A percentile compares a stretch with the other conserved stretches of the same genome.
These are phyloP conservation scores for Microcebus tavaratra DNA, from an alignment of 2,113 vertebrate species.

Conservation along the genomic window DNA sequence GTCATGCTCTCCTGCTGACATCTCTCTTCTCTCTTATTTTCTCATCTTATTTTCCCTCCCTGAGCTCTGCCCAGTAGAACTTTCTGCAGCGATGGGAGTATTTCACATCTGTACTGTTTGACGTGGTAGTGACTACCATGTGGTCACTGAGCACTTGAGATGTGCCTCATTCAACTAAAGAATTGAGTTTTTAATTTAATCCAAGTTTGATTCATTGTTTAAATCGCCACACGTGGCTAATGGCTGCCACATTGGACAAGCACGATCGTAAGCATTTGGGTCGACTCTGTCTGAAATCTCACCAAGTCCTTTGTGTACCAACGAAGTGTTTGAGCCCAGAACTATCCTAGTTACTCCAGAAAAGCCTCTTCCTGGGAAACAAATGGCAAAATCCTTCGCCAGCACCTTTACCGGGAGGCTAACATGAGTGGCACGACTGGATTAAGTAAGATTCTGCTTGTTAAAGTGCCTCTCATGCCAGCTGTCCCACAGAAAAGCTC, in stretches of 20 bases:
- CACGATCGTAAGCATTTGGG: neutral
- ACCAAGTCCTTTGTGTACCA: neutral
- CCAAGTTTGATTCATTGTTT: neutral
- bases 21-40: neutral
- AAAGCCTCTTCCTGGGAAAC: neutral
- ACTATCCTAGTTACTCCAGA: neutral
- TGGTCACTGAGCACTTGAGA: neutral
- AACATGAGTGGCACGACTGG: neutral
- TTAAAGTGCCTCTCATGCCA: neutral
- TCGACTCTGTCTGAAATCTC: neutral
- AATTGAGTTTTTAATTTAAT: neutral
- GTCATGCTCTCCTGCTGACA: neutral
- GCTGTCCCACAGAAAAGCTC: neutral
- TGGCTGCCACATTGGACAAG: fast-evolving
- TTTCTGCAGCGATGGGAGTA: neutral
- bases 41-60: neutral
- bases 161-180: neutral
- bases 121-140: neutral
- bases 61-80: neutral
- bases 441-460: neutral
- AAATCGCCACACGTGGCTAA: neutral
- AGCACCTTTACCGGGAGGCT: neutral
- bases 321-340: neutral
- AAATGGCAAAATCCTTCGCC: neutral
- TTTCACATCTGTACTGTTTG: neutral